phyloP scores from a whole-genome alignment of 2,113 vertebrate genomes.

The Pluvianellus socialis region DNA sequence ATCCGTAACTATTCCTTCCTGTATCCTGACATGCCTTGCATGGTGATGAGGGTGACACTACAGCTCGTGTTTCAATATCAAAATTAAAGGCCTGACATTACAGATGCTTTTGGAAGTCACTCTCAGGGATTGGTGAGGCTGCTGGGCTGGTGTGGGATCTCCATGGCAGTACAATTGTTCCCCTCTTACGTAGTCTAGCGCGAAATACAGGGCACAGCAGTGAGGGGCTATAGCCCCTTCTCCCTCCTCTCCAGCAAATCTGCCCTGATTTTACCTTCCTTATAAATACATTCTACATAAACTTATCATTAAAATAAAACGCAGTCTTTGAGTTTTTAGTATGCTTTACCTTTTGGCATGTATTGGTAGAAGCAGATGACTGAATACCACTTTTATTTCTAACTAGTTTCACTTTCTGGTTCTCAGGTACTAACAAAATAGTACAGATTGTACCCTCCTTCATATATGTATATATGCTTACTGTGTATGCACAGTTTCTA shows the following conservation, averaged over 20 bases:
- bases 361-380: not conserved
- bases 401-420: not conserved
- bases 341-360: not conserved
- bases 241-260: not conserved
- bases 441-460: not conserved
- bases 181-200: not conserved
- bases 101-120: not conserved
- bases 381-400: not conserved
- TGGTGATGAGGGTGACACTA: not conserved
- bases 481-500: not conserved
- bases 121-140: not conserved
- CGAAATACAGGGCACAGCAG: not conserved
- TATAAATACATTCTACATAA: not conserved
- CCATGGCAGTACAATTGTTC: not conserved
- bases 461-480: not conserved
- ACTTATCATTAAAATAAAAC: not conserved
- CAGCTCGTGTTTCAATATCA: not conserved
- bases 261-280: not conserved
- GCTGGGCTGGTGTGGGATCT: not conserved
- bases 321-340: not conserved
- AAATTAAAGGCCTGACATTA: not conserved
- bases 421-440: not conserved
- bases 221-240: not conserved
- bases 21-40: rapidly evolving
- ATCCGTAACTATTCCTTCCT: not conserved